These are phyloP conservation scores for Danio jaintianensis DNA, from an alignment of 2,797 vertebrate species.

Conservation along the genomic window DNA sequence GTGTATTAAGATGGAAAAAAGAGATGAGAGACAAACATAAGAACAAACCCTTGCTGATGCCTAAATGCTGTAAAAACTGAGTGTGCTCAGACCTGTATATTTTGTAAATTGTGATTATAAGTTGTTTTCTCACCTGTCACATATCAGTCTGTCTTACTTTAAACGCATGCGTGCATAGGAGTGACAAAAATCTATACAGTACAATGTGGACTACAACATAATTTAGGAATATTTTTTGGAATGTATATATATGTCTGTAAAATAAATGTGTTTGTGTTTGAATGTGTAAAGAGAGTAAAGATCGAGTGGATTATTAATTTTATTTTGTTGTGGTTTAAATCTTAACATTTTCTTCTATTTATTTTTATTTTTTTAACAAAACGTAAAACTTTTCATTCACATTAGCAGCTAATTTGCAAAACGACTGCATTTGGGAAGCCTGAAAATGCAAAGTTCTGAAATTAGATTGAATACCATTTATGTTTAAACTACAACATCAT, in stretches of 20 bases:
- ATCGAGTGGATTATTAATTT: not conserved
- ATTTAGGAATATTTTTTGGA: conserved; percentile 1
- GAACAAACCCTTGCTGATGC: not conserved
- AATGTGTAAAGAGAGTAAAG: not conserved
- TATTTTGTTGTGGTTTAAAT: not conserved
- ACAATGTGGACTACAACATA: conserved; percentile 5
- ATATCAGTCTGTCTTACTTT: not conserved
- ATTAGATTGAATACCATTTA: too few species aligned
- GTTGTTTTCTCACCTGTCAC: not conserved
- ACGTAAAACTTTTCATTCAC: too few species aligned
- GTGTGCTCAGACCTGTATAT: not conserved
- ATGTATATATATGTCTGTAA: conserved; percentile 22
- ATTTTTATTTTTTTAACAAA: too few species aligned
- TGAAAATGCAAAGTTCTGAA: too few species aligned
- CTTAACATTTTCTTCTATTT: too few species aligned
- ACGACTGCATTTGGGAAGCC: too few species aligned
- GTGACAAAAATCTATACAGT: not conserved
- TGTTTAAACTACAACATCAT: too few species aligned
- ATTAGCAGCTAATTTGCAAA: too few species aligned
- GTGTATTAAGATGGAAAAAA: conserved; percentile 7
- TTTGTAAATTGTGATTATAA: conserved; percentile 10
- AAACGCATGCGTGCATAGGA: conserved; percentile 7
- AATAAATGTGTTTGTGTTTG: conserved; percentile 19
- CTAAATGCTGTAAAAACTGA: conserved; percentile 11
- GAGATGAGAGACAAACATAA: not conserved